phyloP scores from a whole-genome alignment of 2,113 vertebrate genomes.

The Alligator mississippiensis region DNA sequence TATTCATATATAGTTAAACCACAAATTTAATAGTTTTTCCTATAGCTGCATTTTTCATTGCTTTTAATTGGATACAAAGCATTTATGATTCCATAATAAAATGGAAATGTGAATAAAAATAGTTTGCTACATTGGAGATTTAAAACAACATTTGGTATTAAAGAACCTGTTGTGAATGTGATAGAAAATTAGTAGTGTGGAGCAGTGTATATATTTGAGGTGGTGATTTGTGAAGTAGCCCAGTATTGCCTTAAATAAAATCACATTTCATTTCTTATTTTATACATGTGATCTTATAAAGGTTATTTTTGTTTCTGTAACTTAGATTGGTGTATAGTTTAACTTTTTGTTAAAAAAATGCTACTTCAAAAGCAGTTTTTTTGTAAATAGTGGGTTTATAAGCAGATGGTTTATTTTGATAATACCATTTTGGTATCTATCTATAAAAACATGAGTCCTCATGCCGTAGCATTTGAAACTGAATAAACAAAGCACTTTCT shows the following conservation, averaged over 20 bases:
- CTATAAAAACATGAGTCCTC: slow-evolving; percentile 78
- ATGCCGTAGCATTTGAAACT: slow-evolving; percentile 74
- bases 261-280: slow-evolving; percentile 88
- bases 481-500: slow-evolving; percentile 80
- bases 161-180: slow-evolving; percentile 83
- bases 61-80: slow-evolving; percentile 79
- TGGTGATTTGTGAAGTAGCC: slow-evolving; percentile 90
- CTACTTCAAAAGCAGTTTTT: slow-evolving; percentile 76
- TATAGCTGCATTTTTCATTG: slow-evolving; percentile 72
- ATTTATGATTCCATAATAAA: slow-evolving; percentile 79
- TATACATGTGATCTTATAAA: slow-evolving; percentile 85
- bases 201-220: slow-evolving; percentile 87
- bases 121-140: slow-evolving; percentile 83
- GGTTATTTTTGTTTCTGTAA: slow-evolving; percentile 79
- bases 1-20: slow-evolving; percentile 74
- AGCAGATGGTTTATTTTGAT: slow-evolving; percentile 83
- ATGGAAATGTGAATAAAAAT: slow-evolving; percentile 83
- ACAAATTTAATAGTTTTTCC: slow-evolving; percentile 75
- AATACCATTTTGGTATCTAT: slow-evolving; percentile 79
- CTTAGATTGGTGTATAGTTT: slow-evolving; percentile 84
- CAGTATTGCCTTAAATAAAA: slow-evolving; percentile 91
- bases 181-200: slow-evolving; percentile 86
- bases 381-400: slow-evolving; percentile 83
- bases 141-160: slow-evolving; percentile 82
- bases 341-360: slow-evolving; percentile 78